Evolutionary conservation across 2,113 vertebrate genomes (phyloP), one percentile per base, ranked within the genome.

Genomic region (Taurulus bubalis): DNA sequence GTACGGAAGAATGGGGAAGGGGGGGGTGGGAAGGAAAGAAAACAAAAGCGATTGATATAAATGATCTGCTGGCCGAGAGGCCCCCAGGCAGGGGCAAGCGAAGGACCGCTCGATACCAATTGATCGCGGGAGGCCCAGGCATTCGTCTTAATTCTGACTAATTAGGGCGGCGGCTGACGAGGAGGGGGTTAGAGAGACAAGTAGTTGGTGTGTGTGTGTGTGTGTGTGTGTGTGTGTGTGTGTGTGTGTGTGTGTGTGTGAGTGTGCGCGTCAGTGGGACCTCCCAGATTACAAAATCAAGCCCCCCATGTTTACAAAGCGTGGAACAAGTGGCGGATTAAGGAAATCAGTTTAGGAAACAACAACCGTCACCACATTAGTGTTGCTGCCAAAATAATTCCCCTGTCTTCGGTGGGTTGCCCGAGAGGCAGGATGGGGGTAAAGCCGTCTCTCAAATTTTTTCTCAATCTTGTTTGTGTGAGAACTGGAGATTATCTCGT

Each of bases 71-170:
- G 92, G 86, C 86, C 83, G 9, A 70, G 79, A 92, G 85, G 84
- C 80, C 89, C 89, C 86, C 77, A 85, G 87, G 92, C 88, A 63
- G 87, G 87, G 90, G 84, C 80, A 68, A 89, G 91, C 85, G 85
- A 89, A 90, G 92, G 91, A 93, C 89, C 82, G 92, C 88, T 95
- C 94, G 80, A 95, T 95, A 93, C 83, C 92, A 93, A 95, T 95
- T 93, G 93, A 96, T 95, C 83, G 91, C 83, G 86, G 90, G 91
- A 94, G 93, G 94, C 87, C 90, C 85, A 91, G 90, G 91, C 95
- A 96, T 96, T 95, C 86, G 91, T 96, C 95, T 96, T 95, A 94
- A 96, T 96, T 96, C 93, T 85, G 90, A 93, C 94, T 95, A 96
- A 96, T 95, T 96, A 95, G 91, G 93, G 93, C 83, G 71, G 80